phyloP scores from a whole-genome alignment of 1,140 invertebrate genomes.

The Schlechtendalia chinensis region DNA sequence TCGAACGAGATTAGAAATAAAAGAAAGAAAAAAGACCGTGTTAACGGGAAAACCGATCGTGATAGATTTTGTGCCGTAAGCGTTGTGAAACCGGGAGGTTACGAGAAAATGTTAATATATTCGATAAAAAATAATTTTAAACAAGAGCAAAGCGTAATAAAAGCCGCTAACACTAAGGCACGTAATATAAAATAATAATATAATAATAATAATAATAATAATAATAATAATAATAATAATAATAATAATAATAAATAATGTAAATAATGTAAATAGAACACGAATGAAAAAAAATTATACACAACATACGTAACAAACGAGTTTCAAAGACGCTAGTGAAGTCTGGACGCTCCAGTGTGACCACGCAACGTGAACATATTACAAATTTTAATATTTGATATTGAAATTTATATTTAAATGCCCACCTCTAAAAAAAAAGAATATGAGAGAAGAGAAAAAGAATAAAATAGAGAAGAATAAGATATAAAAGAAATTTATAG shows the following conservation, averaged over 20 bases:
- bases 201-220: not conserved
- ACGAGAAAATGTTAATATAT: not conserved
- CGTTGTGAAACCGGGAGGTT: not conserved
- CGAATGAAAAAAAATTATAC: slow-evolving; percentile 35
- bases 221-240: slow-evolving; percentile 6
- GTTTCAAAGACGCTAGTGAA: not conserved
- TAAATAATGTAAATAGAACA: slow-evolving; percentile 37
- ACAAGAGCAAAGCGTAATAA: not conserved
- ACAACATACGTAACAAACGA: slow-evolving; percentile 36
- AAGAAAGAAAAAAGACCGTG: too few species aligned
- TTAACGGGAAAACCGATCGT: not conserved
- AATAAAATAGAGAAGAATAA: too few species aligned
- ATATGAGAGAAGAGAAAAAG: too few species aligned
- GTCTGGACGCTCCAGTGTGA: not conserved
- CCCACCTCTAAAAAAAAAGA: too few species aligned
- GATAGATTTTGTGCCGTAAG: not conserved
- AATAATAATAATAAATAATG: not conserved
- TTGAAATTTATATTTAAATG: too few species aligned
- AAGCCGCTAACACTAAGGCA: slow-evolving; percentile 19
- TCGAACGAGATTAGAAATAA: too few species aligned
- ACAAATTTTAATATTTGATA: too few species aligned
- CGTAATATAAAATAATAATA: slow-evolving; percentile 5
- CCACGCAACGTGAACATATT: not conserved
- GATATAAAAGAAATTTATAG: too few species aligned
- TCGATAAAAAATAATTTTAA: not conserved